Evolutionary conservation across 2,888 invertebrate species (phyloP).

Genomic region (Alviniconcha strummeri): DNA sequence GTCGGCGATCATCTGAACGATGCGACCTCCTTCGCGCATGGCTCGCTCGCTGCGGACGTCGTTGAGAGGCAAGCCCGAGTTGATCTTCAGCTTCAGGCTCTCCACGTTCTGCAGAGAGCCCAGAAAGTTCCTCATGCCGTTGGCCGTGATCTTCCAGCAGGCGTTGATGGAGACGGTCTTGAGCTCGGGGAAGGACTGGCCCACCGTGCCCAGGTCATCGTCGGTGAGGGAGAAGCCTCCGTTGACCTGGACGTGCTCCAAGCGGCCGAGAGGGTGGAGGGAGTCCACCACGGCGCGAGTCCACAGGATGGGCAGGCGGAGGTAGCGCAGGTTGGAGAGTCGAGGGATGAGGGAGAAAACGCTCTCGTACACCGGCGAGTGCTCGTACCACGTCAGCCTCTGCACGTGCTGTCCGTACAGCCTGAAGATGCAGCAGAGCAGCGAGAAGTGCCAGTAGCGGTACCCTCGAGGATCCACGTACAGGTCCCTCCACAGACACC

Average conservation of each 20-base stretch:
- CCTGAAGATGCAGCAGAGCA: conserved; percentile 55
- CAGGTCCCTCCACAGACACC: conserved; percentile 54
- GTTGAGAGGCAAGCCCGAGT: conserved; percentile 54
- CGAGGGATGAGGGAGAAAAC: conserved; percentile 55
- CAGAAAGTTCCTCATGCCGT: conserved; percentile 50
- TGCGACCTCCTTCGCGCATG: conserved; percentile 52
- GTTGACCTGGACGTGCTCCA: conserved; percentile 59
- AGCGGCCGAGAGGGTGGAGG: conserved; percentile 44
- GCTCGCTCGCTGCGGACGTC: conserved; percentile 57
- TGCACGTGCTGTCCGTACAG: conserved; percentile 59
- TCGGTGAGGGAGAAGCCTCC: conserved; percentile 58
- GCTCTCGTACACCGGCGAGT: conserved; percentile 58
- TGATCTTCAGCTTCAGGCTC: conserved; percentile 56
- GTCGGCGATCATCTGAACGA: conserved; percentile 46
- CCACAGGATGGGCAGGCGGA: conserved; percentile 62
- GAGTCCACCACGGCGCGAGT: conserved; percentile 54
- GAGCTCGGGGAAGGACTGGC: conserved; percentile 50
- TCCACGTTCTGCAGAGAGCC: conserved; percentile 46
- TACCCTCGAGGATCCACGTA: conserved; percentile 53
- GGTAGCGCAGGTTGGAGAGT: conserved; percentile 48
- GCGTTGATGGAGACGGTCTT: conserved; percentile 56
- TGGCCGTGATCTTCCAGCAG: conserved; percentile 56
- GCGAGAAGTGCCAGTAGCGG: conserved; percentile 51
- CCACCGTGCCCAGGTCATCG: conserved; percentile 49
- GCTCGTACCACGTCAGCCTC: conserved; percentile 57